Evolutionary conservation across 2,888 invertebrate species (phyloP), one percentile per base, ranked within the genome.

Genomic region (Charanyca ferruginea): DNA sequence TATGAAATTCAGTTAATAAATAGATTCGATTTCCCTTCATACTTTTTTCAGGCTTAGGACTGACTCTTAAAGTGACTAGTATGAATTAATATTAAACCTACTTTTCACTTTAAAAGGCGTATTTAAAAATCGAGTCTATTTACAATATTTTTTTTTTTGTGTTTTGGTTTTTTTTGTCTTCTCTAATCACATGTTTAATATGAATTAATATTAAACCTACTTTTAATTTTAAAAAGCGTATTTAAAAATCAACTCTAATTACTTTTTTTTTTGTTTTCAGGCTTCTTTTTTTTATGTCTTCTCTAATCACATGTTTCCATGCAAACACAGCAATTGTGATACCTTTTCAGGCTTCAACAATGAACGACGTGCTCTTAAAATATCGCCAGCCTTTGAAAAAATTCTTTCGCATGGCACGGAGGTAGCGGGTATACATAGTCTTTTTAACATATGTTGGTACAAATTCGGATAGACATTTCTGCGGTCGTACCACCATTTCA

Each of bases 391-490:
- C 48, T 48, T 47, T 48, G 48, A 60, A 44, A 60, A 60, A 5
- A 55, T 41, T 28, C 41, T 47, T 48, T 63, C 55, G 49, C 48
- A 63, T 42, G 63, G 55, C 63, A 63, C 48, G 41, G 55, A 63
- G 41, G 42, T 55, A 49, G 63, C 63, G 48, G 48, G 54, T 55
- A 63, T 55, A 42, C 54, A 49, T 35, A 62, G 38, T 47, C 53
- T 44, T 59, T 59, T 59, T 44, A 63, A 63, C 45, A 55, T 54
- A 53, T 47, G 41, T 54, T 62, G 45, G 48, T 54, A 54, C 47
- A 63, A 48, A 54, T 55, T 63, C 7, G 63, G 54, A 32, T 55
- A 63, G 41, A 55, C 41, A 55, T 63, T 54, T 54, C 25, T 54
- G 54, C 41, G 54, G 54, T 54, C 54, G 54, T 62, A 38, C 54